Evolutionary conservation across 2,888 invertebrate species (phyloP), one percentile per base, ranked within the genome.

Genomic region (Calliscelio sp.): DNA sequence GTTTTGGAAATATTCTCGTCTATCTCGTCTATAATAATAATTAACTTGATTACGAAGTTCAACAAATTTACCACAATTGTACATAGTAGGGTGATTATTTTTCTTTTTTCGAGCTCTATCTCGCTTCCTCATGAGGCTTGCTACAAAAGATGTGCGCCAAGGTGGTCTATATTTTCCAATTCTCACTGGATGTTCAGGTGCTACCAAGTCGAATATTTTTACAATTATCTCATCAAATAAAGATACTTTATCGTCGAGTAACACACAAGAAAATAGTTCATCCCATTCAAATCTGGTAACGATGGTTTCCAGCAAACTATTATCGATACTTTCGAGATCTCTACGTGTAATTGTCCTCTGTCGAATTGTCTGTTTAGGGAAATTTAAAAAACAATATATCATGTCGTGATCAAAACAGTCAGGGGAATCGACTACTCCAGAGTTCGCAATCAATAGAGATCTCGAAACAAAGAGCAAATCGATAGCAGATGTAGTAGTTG

Each of bases 321-420:
- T 1, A 35, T 35, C 22, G 0, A 59, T 59, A 22, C 7, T 7
- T 18, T 59, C 22, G 20, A 59, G 35, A 38, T 59, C 38, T 22
- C 22, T 59, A 22, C 2, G 7, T 1, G 10, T 38, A 3, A 14
- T 38, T 7, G 1, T 0, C 22, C 7, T 59, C 5, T 2, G 59
- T 1, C 20, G 11, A 2, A 22, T 10, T 6, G 2, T 18, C 10
- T 14, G 38, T 38, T 59, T 59, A 11, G 1, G 0, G 6, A 38
- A 22, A 5, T 22, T 22, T 38, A 59, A 38, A 3, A 1, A 2
- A 22, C 38, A 59, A 20, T 22, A 35, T 4, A 59, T 59, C 38
- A 59, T 6, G 10, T 38, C 22, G 22, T 59, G 35, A 38, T 59
- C 18, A 14, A 59, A 59, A 38, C 38, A 38, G 14, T 59, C 59